Conservation (phyloP, 2,888 invertebrate species). For the Campaea margaritaria region DNA sequence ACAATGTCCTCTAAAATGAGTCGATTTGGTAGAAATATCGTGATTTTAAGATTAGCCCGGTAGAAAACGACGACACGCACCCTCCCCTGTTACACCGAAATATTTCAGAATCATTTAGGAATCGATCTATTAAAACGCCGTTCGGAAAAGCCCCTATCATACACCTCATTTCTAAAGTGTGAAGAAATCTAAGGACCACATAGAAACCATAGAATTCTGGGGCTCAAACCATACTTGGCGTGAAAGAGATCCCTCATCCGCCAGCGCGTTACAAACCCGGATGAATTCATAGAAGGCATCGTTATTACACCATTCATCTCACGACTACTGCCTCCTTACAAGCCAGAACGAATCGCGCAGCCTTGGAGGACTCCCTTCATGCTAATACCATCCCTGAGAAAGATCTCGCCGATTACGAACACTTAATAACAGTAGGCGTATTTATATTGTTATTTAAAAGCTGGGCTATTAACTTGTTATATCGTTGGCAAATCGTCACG, state of each 20-base stretch:
- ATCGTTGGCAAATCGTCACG: conserved; percentile 42
- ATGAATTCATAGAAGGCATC: conserved; percentile 19
- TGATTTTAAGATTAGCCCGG: too few relatives aligned
- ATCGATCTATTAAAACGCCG: too few relatives aligned
- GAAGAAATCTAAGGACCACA: too few relatives aligned
- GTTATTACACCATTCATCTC: conserved; percentile 37
- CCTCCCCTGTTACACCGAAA: too few relatives aligned
- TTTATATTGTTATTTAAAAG: conserved; percentile 78
- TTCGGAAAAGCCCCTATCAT: too few relatives aligned
- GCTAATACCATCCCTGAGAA: conserved; percentile 70
- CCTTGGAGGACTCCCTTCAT: conserved; percentile 64
- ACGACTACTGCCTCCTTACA: conserved; percentile 25
- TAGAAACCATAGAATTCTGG: too few relatives aligned
- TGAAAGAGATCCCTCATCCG: not conserved
- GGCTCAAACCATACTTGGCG: too few relatives aligned
- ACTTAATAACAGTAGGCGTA: conserved; percentile 71
- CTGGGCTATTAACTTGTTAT: conserved; percentile 65
- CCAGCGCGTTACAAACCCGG: conserved; percentile 2
- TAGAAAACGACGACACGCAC: too few relatives aligned
- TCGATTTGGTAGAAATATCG: too few relatives aligned
- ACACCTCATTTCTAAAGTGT: too few relatives aligned
- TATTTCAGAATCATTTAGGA: too few relatives aligned
- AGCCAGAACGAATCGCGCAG: conserved; percentile 25
- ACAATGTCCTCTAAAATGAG: too few relatives aligned
- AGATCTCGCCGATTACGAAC: conserved; percentile 66